phyloP scores from a whole-genome alignment of 1,140 invertebrate genomes.

The Diabrotica virgifera region DNA sequence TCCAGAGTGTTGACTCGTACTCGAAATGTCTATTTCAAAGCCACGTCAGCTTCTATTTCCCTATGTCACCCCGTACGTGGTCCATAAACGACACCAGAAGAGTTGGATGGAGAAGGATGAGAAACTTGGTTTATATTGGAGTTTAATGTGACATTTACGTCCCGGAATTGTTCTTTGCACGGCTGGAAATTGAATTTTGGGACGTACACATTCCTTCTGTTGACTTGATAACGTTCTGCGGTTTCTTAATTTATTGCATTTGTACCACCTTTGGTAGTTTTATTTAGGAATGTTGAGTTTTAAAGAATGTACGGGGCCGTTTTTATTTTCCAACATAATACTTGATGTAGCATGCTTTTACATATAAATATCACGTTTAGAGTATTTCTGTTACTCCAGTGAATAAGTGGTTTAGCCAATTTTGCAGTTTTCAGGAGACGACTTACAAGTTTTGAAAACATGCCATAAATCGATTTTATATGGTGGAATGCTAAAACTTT shows the following conservation, averaged over 20 bases:
- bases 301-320: no score
- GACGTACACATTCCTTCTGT: conserved; percentile 1
- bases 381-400: no score
- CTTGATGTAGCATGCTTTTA: no score
- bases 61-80: conserved; percentile 1
- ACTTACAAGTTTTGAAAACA: no score
- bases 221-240: neutral
- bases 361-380: no score
- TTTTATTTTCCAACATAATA: no score
- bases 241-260: conserved; percentile 3
- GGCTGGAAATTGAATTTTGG: neutral
- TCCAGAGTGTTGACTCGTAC: neutral
- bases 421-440: no score
- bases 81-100: conserved; percentile 1
- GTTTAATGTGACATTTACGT: conserved; percentile 2
- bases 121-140: conserved; percentile 2
- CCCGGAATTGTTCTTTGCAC: conserved; percentile 1
- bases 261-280: neutral
- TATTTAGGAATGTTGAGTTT: neutral
- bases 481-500: no score
- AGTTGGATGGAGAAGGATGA: conserved; percentile 1
- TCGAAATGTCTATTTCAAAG: neutral
- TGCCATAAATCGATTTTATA: no score
- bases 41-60: neutral
- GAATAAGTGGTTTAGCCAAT: no score